Conservation (phyloP, 2,797 vertebrate species). For the Sebastiscus albofasciatus region DNA sequence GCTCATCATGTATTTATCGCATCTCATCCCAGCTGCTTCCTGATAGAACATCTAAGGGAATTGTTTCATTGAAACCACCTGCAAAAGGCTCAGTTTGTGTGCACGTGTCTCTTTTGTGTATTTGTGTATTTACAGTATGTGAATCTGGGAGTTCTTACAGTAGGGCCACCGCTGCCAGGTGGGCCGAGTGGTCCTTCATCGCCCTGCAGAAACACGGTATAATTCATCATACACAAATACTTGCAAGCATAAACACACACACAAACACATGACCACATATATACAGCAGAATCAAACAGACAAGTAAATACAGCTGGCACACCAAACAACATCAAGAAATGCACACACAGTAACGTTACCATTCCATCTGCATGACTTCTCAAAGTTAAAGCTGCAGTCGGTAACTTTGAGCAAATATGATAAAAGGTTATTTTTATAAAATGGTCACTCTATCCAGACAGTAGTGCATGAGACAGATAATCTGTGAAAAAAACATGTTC, state of each 20-base stretch:
- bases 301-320: slow-evolving; percentile 32
- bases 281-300: background rate
- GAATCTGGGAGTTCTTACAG: slow-evolving; percentile 81
- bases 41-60: background rate
- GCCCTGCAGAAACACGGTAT: slow-evolving; percentile 84
- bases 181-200: slow-evolving; percentile 92
- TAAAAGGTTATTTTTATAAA: too few species aligned
- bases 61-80: slow-evolving; percentile 25
- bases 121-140: background rate
- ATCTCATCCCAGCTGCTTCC: slow-evolving; percentile 19
- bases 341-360: background rate
- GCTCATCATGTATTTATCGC: slow-evolving; percentile 9
- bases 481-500: too few species aligned
- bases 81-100: background rate
- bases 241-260: background rate
- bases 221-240: slow-evolving; percentile 14
- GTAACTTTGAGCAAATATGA: too few species aligned
- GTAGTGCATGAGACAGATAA: too few species aligned
- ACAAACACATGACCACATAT: background rate
- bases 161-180: slow-evolving; percentile 86
- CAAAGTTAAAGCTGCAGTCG: background rate
- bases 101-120: background rate
- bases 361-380: background rate
- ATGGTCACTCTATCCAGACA: too few species aligned
- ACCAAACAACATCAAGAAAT: slow-evolving; percentile 13